Base-by-base conservation (phyloP, 2,888 invertebrate species). In the Mechanitis messenoides region DNA sequence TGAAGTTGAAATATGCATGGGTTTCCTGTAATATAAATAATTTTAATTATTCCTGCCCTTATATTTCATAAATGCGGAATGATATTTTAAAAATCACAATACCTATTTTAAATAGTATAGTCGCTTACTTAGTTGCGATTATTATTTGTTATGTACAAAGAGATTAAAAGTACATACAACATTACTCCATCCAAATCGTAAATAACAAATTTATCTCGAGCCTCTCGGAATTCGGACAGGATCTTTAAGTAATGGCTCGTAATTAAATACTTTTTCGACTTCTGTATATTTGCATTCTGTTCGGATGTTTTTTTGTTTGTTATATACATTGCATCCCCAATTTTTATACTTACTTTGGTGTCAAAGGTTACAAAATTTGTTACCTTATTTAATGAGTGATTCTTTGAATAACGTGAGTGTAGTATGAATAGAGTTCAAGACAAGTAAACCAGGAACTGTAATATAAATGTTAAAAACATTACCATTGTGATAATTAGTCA, bases 131-230 rank as follows among this genome's bases (percentile, higher is more conserved):
- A 42, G 38, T 38, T 38, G 7, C 2, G 4, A 7, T 38, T 38
- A 38, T 38, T 38, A 20, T 20, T 20, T 20, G 20, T 20, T 42
- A 42, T 42, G 42, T 42, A 9, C 42, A 5, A 9, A 42, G 9
- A 42, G 42, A 42, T 42, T 42, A 42, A 42, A 7, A 42, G 9
- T 45, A 45, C 67, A 64, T 63, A 59, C 67, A 67, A 71, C 72
- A 72, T 73, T 68, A 62, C 72, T 65, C 61, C 67, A 64, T 69
- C 61, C 62, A 67, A 58, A 54, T 77, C 77, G 76, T 80, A 79
- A 79, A 79, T 80, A 76, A 77, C 75, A 74, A 75, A 78, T 77
- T 77, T 78, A 77, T 77, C 73, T 73, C 72, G 70, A 63, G 67
- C 71, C 59, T 59, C 61, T 35, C 56, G 65, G 64, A 62, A 62